Base-by-base conservation (phyloP, 2,113 vertebrate genomes). In the Microcebus tavaratra region DNA sequence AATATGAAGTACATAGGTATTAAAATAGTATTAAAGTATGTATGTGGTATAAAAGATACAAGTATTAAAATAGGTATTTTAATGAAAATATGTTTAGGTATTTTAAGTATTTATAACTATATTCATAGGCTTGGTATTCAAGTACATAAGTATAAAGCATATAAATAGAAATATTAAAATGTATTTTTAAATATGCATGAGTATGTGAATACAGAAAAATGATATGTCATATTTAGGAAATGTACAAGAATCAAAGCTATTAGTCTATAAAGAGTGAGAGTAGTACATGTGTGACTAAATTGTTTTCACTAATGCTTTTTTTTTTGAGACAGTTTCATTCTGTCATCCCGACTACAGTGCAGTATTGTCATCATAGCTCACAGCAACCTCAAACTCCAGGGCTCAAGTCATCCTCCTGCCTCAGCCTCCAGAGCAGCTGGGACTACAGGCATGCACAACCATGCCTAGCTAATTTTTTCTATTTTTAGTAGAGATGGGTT, bases 21-120 rank as follows among this genome's bases (percentile, higher is more conserved):
- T 81, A 14, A 88, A 73, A 84, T 39, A 81, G 17, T 83, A 78
- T 75, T 85, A 87, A 88, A 92, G 23, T 67, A 80, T 20, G 3
- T 50, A 91, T 59, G 67, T 42, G 59, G 53, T 55, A 80, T 79
- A 93, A 70, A 89, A 70, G 29, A 76, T 5, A 23, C 53, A 90
- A 72, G 34, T 75, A 61, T 13, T 11, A 48, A 48, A 82, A 34
- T 91, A 83, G 50, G 50, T 53, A 53, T 53, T 53, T 53, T 53
- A 53, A 53, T 53, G 50, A 53, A 53, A 91, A 68, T 88, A 93
- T 93, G 79, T 12, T 89, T 80, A 39, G 3, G 5, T 76, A 87
- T 91, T 92, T 75, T 88, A 92, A 96, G 45, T 82, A 87, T 94
- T 86, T 29, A 63, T 42, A 85, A 93, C n/a, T 85, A 82, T 84